A percentile compares a stretch with the other conserved stretches of the same genome.
phyloP scores from a whole-genome alignment of 2,888 invertebrate species.

The Oxytorus armatus region DNA sequence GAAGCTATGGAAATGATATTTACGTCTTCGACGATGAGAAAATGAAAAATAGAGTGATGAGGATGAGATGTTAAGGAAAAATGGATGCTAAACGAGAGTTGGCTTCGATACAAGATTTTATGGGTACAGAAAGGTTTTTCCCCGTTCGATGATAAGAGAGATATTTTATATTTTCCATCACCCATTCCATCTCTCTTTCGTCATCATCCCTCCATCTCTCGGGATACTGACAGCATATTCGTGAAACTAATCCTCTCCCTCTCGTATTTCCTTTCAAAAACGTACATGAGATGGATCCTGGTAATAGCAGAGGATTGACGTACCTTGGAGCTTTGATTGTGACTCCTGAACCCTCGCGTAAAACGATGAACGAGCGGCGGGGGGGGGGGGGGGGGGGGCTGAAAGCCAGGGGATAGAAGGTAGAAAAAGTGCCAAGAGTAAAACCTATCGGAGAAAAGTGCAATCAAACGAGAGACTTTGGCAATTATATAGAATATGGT shows the following conservation, averaged over 20 bases:
- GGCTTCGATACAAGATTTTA: constrained; percentile 4
- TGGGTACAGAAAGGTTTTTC: background rate
- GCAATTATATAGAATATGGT: constrained; percentile 18
- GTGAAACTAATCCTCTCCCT: constrained; percentile 18
- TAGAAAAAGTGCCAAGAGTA: constrained; percentile 13
- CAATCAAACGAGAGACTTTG: constrained; percentile 11
- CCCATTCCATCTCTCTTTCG: background rate
- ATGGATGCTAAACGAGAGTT: background rate
- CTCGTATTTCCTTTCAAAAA: constrained; percentile 35
- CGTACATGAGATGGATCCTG: no score
- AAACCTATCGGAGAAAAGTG: constrained; percentile 28
- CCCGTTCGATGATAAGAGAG: background rate
- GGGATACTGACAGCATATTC: constrained; percentile 6
- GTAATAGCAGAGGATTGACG: no score
- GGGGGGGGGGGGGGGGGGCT: no score
- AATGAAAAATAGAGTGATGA: no score
- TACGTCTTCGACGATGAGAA: no score
- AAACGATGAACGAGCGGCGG: no score
- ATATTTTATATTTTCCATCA: constrained; percentile 14
- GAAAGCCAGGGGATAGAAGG: no score
- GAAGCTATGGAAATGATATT: no score
- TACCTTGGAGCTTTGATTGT: no score
- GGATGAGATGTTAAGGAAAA: no score
- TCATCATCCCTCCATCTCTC: background rate
- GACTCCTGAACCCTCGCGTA: no score